A percentile compares a stretch with the other conserved stretches of the same genome.
Evolutionary conservation across 1,140 invertebrate species (phyloP).

Genomic region (Trichogramma pretiosum): DNA sequence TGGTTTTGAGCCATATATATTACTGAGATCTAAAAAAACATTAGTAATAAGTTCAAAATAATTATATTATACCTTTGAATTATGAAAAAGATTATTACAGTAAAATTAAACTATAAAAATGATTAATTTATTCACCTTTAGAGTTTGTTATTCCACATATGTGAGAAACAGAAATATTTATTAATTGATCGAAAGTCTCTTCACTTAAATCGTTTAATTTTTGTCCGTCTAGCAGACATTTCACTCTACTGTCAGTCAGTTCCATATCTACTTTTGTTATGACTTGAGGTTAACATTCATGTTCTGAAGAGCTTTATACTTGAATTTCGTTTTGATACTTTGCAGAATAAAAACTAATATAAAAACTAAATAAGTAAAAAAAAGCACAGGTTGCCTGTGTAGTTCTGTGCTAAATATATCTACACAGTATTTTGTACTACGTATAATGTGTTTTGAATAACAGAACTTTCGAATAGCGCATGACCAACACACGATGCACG

Average conservation of each 20-base stretch:
- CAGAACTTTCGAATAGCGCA: too few species aligned
- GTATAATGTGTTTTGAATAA: too few species aligned
- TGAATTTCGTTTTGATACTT: too few species aligned
- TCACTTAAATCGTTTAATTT: slow-evolving; percentile 32
- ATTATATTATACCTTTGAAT: neutral
- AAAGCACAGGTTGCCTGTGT: too few species aligned
- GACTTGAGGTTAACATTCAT: too few species aligned
- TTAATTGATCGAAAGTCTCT: slow-evolving; percentile 32
- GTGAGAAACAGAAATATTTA: slow-evolving; percentile 31
- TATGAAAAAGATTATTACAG: neutral
- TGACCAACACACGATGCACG: too few species aligned
- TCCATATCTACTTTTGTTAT: slow-evolving; percentile 32
- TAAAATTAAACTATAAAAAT: neutral
- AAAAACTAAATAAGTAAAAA: too few species aligned
- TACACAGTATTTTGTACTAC: too few species aligned
- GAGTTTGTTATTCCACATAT: slow-evolving; percentile 27
- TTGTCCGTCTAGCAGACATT: slow-evolving; percentile 26
- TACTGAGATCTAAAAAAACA: slow-evolving; percentile 21
- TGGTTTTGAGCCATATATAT: slow-evolving; percentile 33
- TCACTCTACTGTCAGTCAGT: slow-evolving; percentile 23
- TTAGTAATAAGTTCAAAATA: neutral
- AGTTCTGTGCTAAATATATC: too few species aligned
- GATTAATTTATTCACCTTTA: slow-evolving; percentile 27
- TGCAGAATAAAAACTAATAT: too few species aligned
- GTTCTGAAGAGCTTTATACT: too few species aligned